Conservation (phyloP, 2,113 vertebrate genomes). For the Anarrhichthys ocellatus region DNA sequence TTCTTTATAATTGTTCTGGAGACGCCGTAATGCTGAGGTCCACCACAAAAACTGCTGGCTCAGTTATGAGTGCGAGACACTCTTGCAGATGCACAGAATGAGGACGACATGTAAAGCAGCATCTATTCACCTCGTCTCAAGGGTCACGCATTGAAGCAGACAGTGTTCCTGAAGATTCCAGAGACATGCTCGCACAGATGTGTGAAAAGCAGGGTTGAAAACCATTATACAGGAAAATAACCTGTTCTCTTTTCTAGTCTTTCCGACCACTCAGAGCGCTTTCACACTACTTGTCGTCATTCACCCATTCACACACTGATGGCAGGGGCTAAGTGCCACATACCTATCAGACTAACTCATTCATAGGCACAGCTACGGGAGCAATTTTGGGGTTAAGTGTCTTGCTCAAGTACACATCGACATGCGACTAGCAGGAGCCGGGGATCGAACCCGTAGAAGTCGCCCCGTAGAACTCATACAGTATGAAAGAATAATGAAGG, state of each 20-base stretch:
- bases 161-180: neutral
- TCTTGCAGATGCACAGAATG: neutral
- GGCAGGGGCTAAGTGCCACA: no score
- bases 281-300: no score
- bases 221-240: neutral
- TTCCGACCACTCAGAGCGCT: no score
- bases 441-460: no score
- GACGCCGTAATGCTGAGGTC: conserved; percentile 22
- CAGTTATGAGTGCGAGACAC: neutral
- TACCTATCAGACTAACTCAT: no score
- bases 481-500: conserved; percentile 24
- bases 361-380: no score
- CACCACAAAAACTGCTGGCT: neutral
- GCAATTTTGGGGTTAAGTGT: no score
- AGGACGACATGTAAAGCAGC: neutral
- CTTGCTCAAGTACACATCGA: no score
- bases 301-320: no score
- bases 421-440: no score
- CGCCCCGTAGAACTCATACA: neutral
- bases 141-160: neutral
- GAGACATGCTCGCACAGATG: neutral
- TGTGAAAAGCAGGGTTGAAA: conserved; percentile 2
- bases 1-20: conserved; percentile 1
- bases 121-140: conserved; percentile 23
- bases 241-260: neutral